A percentile compares a stretch with the other conserved stretches of the same genome.
phyloP scores from a whole-genome alignment of 2,888 invertebrate species.

The Sarcophaga subvicina region DNA sequence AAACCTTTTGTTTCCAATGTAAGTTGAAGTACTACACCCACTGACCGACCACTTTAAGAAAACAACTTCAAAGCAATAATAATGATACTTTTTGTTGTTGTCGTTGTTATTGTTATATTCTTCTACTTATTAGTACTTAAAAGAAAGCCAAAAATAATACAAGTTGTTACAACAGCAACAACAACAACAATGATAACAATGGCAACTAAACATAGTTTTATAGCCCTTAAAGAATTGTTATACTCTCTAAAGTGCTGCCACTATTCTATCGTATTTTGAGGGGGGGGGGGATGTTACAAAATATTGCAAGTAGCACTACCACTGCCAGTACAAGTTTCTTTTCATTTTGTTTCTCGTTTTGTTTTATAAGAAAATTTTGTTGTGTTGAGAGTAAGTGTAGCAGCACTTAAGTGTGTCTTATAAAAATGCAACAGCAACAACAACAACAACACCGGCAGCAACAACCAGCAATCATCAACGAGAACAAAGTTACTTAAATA shows the following conservation, averaged over 20 bases:
- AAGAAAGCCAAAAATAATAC: conserved; percentile 52
- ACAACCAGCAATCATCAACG: background rate
- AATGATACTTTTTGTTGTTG: background rate
- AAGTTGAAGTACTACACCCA: too few relatives aligned
- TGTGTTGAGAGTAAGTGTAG: conserved; percentile 24
- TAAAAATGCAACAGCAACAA: background rate
- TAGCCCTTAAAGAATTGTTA: conserved; percentile 38
- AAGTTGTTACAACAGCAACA: conserved; percentile 22
- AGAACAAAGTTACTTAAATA: conserved; percentile 60
- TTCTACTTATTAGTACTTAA: conserved; percentile 31
- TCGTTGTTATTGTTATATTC: background rate
- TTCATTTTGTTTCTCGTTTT: too few relatives aligned
- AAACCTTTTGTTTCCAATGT: background rate
- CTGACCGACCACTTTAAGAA: background rate
- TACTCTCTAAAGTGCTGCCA: conserved; percentile 21
- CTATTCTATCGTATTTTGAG: background rate
- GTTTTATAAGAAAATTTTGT: conserved; percentile 28
- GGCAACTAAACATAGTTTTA: conserved; percentile 10
- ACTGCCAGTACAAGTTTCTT: background rate
- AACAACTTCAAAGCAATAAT: conserved; percentile 8
- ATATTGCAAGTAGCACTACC: conserved; percentile 10
- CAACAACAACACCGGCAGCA: background rate
- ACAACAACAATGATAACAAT: background rate
- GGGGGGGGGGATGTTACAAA: background rate
- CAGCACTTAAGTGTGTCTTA: conserved; percentile 51